Conservation (phyloP, 2,113 vertebrate genomes). For the Dicrurus megarhynchus region DNA sequence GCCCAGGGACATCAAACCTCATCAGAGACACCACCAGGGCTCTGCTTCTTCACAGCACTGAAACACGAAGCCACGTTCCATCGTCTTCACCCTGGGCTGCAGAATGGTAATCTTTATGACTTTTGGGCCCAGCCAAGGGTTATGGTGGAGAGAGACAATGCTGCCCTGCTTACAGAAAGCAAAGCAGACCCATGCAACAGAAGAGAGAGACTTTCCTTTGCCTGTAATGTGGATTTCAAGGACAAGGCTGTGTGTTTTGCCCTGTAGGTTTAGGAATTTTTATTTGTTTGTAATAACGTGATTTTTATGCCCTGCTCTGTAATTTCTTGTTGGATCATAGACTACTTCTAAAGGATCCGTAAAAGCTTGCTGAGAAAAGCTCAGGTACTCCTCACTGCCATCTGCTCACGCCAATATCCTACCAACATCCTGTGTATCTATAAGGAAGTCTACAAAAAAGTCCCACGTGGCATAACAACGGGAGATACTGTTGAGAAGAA, state of each 20-base stretch:
- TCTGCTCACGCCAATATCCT: not conserved
- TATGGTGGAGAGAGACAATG: not conserved
- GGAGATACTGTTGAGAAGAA: not conserved
- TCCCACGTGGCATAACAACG: fast-evolving
- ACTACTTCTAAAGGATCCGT: not conserved
- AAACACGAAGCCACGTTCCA: fast-evolving
- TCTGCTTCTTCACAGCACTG: not conserved
- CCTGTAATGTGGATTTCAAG: not conserved
- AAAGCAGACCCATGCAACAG: not conserved
- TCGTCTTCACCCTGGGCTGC: not conserved
- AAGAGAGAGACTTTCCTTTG: not conserved
- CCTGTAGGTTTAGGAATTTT: not conserved
- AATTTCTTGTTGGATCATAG: not conserved
- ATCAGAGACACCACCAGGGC: not conserved
- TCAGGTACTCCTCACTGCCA: not conserved
- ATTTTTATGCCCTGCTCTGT: slow-evolving; percentile 3
- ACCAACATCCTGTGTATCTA: not conserved
- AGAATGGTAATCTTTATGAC: fast-evolving
- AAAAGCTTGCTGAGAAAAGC: not conserved
- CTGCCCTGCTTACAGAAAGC: not conserved
- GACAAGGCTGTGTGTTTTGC: not conserved
- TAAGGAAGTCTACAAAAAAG: not conserved
- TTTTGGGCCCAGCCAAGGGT: not conserved
- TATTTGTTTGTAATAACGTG: not conserved
- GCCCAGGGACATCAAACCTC: not conserved